These are phyloP conservation scores for Euschistus heros DNA, from an alignment of 1,140 invertebrate species.

Conservation along the genomic window DNA sequence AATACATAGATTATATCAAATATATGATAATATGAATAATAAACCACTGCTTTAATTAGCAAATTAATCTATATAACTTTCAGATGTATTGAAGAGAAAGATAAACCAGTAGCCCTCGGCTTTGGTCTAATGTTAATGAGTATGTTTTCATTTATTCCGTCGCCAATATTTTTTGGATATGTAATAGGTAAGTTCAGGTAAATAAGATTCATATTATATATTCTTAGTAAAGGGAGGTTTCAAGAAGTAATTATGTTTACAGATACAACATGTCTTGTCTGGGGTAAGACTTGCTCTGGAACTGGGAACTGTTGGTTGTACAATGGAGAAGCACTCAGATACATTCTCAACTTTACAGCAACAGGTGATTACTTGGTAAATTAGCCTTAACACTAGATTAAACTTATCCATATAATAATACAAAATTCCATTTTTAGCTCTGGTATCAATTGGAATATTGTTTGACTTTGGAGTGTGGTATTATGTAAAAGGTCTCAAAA, in stretches of 20 bases:
- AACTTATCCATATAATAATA: not conserved
- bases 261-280: constrained; percentile 48
- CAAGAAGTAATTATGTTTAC: constrained; percentile 2
- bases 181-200: constrained; percentile 45
- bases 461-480: constrained; percentile 58
- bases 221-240: not conserved
- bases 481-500: constrained; percentile 54
- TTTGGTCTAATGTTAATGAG: constrained; percentile 54
- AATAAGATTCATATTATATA: not conserved
- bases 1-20: no score
- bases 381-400: not conserved
- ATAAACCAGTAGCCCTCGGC: constrained; percentile 59
- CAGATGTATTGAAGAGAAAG: constrained; percentile 57
- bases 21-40: no score
- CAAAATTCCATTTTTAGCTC: constrained; percentile 35
- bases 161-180: constrained; percentile 59
- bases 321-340: constrained; percentile 49
- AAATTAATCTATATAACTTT: not conserved
- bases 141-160: constrained; percentile 56
- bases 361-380: constrained; percentile 36
- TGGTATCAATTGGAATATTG: constrained; percentile 49
- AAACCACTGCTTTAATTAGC: no score
- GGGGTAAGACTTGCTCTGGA: constrained; percentile 60
- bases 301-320: constrained; percentile 66
- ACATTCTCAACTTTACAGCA: constrained; percentile 53